Base-by-base conservation (phyloP, 2,888 invertebrate species). In the Sepiola atlantica region DNA sequence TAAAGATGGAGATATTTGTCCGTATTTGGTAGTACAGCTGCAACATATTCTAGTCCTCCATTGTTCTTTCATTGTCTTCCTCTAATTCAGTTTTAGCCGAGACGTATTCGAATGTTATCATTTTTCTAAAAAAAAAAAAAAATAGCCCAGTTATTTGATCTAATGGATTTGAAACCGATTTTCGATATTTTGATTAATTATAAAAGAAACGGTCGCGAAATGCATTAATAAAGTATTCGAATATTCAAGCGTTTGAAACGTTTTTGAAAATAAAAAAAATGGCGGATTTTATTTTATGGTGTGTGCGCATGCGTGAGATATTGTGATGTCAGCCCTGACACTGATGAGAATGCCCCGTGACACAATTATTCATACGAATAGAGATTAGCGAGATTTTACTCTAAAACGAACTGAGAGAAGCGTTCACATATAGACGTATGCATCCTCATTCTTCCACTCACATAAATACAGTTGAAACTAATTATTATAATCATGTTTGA, bases 131-230 rank as follows among this genome's bases (percentile, higher is more conserved):
- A 16, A 12, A 45, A 12, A 8, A 12, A 77, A 77, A 77, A 77
- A 14, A 12, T 14, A 12, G n/a, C 77, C 32, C 4, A 77, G 77
- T 77, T 14, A 77, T 77, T 77, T 77, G 77, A 77, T n/a, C 16
- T 77, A 77, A 77, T 77, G 77, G 77, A 77, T 77, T 77, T n/a
- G 77, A 77, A 77, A 77, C 77, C 32, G 77, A n/a, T 77, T n/a
- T 32, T 14, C 77, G n/a, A 77, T 77, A 77, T 77, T 77, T 77
- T 77, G n/a, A 77, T 77, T 77, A 77, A 77, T 77, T 77, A 77
- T 32, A 77, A 77, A 77, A 77, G 77, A 77, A n/a, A 77, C 77
- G 77, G 32, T 77, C 77, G 77, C 14, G 32, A 77, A 77, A 77
- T 77, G 77, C 77, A 32, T 77, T 77, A 77, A 32, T 77, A 77